These are phyloP conservation scores for Drosophila tristis DNA, from an alignment of 1,140 invertebrate genomes.

Conservation along the genomic window DNA sequence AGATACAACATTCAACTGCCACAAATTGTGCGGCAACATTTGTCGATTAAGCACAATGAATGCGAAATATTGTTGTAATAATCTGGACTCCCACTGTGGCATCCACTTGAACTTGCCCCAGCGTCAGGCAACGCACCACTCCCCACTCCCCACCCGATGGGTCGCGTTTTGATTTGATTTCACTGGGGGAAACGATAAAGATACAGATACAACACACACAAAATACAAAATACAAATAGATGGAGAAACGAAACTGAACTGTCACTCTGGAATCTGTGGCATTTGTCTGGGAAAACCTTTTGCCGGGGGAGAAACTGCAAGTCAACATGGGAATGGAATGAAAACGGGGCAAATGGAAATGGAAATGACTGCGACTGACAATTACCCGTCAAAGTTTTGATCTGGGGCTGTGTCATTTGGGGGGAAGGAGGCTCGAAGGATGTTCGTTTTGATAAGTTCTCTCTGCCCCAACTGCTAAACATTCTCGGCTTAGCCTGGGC, in stretches of 20 bases:
- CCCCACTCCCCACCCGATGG: conserved; percentile 25
- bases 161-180: conserved; percentile 65
- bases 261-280: conserved; percentile 73
- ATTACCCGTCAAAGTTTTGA: conserved; percentile 74
- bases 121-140: too few relatives aligned
- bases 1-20: conserved; percentile 26
- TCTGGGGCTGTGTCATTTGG: conserved; percentile 44
- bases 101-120: conserved; percentile 62
- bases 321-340: conserved; percentile 50
- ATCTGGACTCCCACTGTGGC: conserved; percentile 63
- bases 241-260: conserved; percentile 50
- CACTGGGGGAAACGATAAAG: conserved; percentile 1
- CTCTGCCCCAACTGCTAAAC: conserved; percentile 15
- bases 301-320: conserved; percentile 64
- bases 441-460: conserved; percentile 26
- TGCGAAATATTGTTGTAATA: conserved; percentile 78
- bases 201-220: neutral
- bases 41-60: conserved; percentile 78
- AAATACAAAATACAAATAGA: neutral
- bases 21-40: conserved; percentile 73
- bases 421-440: neutral
- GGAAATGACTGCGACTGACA: conserved; percentile 69
- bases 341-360: conserved; percentile 14
- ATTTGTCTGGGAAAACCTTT: conserved; percentile 60
- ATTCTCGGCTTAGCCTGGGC: conserved; percentile 4